Base-by-base conservation (phyloP, 2,113 vertebrate genomes). In the Heliornis fulica region DNA sequence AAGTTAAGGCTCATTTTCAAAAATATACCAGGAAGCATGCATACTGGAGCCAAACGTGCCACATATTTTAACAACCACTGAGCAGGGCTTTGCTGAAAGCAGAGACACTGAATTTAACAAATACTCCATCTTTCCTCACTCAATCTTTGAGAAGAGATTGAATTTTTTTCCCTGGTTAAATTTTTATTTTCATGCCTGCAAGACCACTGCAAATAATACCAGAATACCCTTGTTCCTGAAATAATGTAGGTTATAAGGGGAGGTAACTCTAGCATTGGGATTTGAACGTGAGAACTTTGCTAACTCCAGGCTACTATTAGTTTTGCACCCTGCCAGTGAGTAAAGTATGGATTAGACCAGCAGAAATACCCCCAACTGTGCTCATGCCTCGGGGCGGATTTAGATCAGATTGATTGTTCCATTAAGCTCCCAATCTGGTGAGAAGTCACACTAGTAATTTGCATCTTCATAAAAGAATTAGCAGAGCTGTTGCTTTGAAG, bases 391-490 rank as follows among this genome's bases (percentile, higher is more conserved):
- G 7, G 92, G 79, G 68, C 16, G 19, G 81, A 75, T 92, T 96
- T 91, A 81, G 83, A 90, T 90, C 69, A 83, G 50, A 85, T 87
- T 83, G 89, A 96, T 86, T 90, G 93, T 96, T 75, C 96, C 70
- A 90, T 93, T 96, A 95, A 95, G 26, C 66, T 90, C 80, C 75
- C 88, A 93, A 2, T 96, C 78, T 95, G 80, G 45, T 66, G 87
- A 94, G 89, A 90, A 97, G 95, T 97, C 93, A 93, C 78, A 95
- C 72, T 78, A 74, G 87, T 93, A 83, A 97, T 97, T 97, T 98
- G 96, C 96, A 97, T 97, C 69, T 87, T 84, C 93, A 97, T 93
- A 96, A 95, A 97, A 94, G 93, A 97, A 95, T 95, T 83, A 90
- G 80, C 70, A 94, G 89, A 76, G 56, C 64, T 93, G 29, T 87